phyloP scores from a whole-genome alignment of 1,140 invertebrate species.

The Lucilia cuprina region DNA sequence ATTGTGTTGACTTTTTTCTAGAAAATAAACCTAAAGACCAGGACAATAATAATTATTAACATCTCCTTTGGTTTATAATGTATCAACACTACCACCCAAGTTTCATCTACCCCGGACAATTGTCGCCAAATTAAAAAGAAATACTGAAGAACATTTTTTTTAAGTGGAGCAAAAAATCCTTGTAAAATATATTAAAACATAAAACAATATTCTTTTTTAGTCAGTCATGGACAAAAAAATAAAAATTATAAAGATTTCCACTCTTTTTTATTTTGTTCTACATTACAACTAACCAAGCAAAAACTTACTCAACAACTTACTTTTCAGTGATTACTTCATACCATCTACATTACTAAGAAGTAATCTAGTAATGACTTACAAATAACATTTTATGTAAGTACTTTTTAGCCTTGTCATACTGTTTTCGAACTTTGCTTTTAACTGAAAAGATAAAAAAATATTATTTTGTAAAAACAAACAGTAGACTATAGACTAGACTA shows the following conservation, averaged over 20 bases:
- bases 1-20: background rate
- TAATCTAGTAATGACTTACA: too few species aligned
- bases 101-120: background rate
- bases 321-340: too few species aligned
- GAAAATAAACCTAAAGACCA: background rate
- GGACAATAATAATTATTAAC: constrained; percentile 1
- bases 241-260: background rate
- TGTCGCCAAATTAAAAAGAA: background rate
- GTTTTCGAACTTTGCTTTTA: too few species aligned
- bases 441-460: too few species aligned
- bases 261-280: background rate
- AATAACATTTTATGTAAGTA: too few species aligned
- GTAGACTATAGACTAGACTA: too few species aligned
- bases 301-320: too few species aligned
- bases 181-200: background rate
- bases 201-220: background rate
- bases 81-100: background rate
- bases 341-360: too few species aligned
- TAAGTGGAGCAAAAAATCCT: background rate
- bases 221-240: background rate
- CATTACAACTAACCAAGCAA: too few species aligned
- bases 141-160: background rate
- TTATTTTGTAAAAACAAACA: too few species aligned
- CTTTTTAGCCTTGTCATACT: too few species aligned
- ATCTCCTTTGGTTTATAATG: background rate